Evolutionary conservation across 2,888 invertebrate genomes (phyloP).

Genomic region (Drosophila pseudotakahashii): DNA sequence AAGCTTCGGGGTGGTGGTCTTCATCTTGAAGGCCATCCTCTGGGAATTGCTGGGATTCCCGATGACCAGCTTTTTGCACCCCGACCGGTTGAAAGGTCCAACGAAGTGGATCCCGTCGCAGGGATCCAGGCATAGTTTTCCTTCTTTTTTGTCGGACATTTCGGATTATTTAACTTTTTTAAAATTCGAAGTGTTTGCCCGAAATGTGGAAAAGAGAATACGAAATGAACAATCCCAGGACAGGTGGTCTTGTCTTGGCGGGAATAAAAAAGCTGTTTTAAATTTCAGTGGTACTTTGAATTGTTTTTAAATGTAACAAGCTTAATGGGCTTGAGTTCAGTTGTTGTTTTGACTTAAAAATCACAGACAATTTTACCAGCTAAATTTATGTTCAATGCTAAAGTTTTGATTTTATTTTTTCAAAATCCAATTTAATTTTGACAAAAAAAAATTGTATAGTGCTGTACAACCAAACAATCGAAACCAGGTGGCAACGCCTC

Average conservation of each 20-base stretch:
- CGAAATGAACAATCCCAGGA: background rate
- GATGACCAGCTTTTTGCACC: conserved; percentile 34
- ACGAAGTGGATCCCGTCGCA: conserved; percentile 44
- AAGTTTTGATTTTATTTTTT: no score
- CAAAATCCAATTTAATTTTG: no score
- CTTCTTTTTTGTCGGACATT: background rate
- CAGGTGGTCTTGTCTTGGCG: no score
- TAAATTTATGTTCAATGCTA: no score
- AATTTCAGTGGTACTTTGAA: background rate
- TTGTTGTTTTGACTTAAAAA: background rate
- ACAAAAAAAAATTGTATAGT: no score
- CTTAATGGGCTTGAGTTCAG: background rate
- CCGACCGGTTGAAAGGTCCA: conserved; percentile 45
- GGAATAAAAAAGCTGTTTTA: background rate
- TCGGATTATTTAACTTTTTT: background rate
- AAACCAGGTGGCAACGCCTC: background rate
- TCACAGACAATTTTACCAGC: background rate
- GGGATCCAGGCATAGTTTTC: conserved; percentile 47
- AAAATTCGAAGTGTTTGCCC: background rate
- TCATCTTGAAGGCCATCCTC: conserved; percentile 54
- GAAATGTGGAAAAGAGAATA: background rate
- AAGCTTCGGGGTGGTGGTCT: conserved; percentile 52
- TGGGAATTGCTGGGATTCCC: conserved; percentile 45
- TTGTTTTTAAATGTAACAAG: background rate
- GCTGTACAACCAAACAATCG: background rate